phyloP scores from a whole-genome alignment of 2,113 vertebrate species.

The Gobius niger region DNA sequence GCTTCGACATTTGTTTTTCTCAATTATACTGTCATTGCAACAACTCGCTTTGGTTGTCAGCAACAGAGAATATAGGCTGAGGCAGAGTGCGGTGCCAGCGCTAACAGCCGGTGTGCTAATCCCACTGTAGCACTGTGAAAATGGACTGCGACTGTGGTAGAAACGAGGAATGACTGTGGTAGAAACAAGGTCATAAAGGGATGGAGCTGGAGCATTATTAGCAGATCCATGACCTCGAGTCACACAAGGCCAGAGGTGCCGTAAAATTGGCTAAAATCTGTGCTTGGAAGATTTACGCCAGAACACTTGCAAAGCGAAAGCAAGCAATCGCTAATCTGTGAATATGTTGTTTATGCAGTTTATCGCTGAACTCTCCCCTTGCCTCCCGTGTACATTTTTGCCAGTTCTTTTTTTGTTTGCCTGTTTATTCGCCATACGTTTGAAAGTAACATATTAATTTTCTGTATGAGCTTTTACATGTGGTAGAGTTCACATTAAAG shows the following conservation, averaged over 20 bases:
- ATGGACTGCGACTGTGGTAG: slow-evolving; percentile 52
- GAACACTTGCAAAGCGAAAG: background rate
- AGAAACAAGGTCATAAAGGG: too few species aligned
- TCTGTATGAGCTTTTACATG: too few species aligned
- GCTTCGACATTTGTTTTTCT: slow-evolving; percentile 60
- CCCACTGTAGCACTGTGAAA: slow-evolving; percentile 61
- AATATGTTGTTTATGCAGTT: too few species aligned
- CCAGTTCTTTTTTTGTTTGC: too few species aligned
- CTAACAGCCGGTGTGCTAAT: slow-evolving; percentile 72
- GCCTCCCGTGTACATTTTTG: too few species aligned
- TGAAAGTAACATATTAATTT: too few species aligned
- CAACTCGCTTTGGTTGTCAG: slow-evolving; percentile 54
- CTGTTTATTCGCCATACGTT: too few species aligned
- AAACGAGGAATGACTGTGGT: slow-evolving; percentile 47
- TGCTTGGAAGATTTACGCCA: background rate
- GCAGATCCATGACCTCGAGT: background rate
- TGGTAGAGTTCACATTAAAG: too few species aligned
- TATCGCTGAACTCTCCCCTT: too few species aligned
- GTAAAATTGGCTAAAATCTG: background rate
- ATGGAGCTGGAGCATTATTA: too few species aligned
- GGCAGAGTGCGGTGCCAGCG: slow-evolving; percentile 64
- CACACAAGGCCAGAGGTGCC: slow-evolving; percentile 18
- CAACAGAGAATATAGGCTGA: slow-evolving; percentile 59
- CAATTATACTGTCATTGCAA: slow-evolving; percentile 71
- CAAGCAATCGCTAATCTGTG: too few species aligned